Evolutionary conservation across 2,797 vertebrate species (phyloP), one percentile per base, ranked within the genome.

Genomic region (Cygnus olor): DNA sequence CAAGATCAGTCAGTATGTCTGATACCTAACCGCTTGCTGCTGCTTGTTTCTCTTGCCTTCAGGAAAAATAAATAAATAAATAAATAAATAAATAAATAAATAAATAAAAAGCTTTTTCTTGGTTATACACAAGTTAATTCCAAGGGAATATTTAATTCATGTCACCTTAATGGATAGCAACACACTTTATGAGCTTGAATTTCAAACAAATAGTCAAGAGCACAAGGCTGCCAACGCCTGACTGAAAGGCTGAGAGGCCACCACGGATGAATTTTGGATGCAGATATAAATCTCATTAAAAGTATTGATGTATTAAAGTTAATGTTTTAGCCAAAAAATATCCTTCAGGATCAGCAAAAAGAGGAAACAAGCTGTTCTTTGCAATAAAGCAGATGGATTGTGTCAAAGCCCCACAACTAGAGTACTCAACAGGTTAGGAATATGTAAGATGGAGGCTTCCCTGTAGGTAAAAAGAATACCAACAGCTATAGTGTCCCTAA

Each of bases 201-300:
- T 94, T 94, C 76, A 85, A 94, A 89, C 45, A 90, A 94, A 80
- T 38, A 81, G 27, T 72, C 34, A 80, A 51, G 49, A 92, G 40
- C 6, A 3, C 34, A 85, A 89, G 32, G 44, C 72, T 94, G 49
- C 65, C 88, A 93, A 53, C 65, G 88, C 22, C 77, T 80, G 61
- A 83, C 89, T 91, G 69, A 92, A 95, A 93, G 88, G 82, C 76
- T 88, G 89, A 94, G 95, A 94, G 87, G 85, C 87, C 85, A 95
- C 61, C 65, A 68, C 0, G 1, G 49, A 54, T 95, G 91, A 89
- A 94, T 92, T 95, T 89, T 91, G 85, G 77, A 94, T 80, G 77
- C 76, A 96, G 85, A 80, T 82, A 83, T 84, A 96, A 96, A 96
- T 96, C 76, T 94, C 88, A 95, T 94, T 95, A 95, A 88, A 94